Conservation (phyloP, 2,888 invertebrate species). For the Drosophila phalerata region DNA sequence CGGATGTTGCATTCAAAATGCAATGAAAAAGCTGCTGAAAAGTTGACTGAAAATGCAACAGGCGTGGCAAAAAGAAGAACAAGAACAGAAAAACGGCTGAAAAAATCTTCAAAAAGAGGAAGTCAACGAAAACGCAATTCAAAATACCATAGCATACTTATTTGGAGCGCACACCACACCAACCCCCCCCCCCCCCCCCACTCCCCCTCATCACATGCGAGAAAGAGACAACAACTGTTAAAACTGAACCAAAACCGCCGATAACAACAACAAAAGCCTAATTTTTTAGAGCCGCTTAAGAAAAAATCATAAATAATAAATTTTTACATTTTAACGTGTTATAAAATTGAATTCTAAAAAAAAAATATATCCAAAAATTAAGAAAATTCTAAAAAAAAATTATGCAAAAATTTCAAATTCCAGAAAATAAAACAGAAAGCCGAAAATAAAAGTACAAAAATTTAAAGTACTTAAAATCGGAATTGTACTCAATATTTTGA, state of each 20-base stretch:
- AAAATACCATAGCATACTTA: constrained; percentile 33
- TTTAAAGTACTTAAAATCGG: too few species aligned
- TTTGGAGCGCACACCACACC: constrained; percentile 17
- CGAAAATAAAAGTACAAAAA: too few species aligned
- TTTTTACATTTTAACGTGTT: too few species aligned
- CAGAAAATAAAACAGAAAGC: too few species aligned
- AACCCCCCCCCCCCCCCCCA: too few species aligned
- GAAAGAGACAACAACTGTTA: constrained; percentile 33
- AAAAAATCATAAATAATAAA: too few species aligned
- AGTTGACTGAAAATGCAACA: constrained; percentile 44
- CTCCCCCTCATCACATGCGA: too few species aligned
- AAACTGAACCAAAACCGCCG: constrained; percentile 53
- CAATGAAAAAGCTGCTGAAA: constrained; percentile 59
- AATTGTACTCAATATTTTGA: too few species aligned
- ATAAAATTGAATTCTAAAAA: too few species aligned
- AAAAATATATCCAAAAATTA: too few species aligned
- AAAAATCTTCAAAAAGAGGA: constrained; percentile 18
- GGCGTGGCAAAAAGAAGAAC: constrained; percentile 33
- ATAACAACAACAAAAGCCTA: constrained; percentile 53
- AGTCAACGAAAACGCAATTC: constrained; percentile 13
- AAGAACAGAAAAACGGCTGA: constrained; percentile 15
- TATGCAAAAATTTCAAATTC: too few species aligned
- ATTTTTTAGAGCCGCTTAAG: constrained; percentile 74
- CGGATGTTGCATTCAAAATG: constrained; percentile 49
- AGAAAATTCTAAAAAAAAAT: too few species aligned